Conservation (phyloP, 2,888 invertebrate species). For the Melieria omissa region DNA sequence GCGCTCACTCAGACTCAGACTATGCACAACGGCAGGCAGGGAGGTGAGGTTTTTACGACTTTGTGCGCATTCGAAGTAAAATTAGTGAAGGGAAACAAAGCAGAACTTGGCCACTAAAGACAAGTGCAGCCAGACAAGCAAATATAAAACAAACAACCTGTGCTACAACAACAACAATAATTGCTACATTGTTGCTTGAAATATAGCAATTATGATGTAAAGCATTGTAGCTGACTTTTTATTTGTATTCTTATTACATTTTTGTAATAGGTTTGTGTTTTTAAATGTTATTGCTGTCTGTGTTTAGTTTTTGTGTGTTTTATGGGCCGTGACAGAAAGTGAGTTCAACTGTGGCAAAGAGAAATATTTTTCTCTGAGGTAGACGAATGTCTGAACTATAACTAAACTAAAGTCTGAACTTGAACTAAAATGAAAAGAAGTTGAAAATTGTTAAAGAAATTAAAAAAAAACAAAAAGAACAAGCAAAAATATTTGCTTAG, state of each 20-base stretch:
- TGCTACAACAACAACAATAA: constrained; percentile 1
- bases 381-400: no score
- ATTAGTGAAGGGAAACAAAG: not conserved
- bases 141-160: constrained; percentile 45
- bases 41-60: not conserved
- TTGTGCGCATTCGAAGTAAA: not conserved
- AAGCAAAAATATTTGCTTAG: no score
- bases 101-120: not conserved
- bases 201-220: constrained; percentile 61
- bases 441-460: no score
- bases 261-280: constrained; percentile 16
- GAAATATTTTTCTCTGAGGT: no score
- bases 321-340: no score
- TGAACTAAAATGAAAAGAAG: no score
- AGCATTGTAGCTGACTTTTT: constrained; percentile 49
- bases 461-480: no score
- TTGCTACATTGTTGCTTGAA: constrained; percentile 37
- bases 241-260: constrained; percentile 10
- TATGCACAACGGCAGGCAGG: not conserved
- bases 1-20: not conserved
- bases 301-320: constrained; percentile 25
- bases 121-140: constrained; percentile 32
- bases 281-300: constrained; percentile 37
- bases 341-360: no score
- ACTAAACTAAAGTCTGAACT: no score